These are phyloP conservation scores for Pseudanteris insignis DNA, from an alignment of 2,888 invertebrate species.

Conservation along the genomic window DNA sequence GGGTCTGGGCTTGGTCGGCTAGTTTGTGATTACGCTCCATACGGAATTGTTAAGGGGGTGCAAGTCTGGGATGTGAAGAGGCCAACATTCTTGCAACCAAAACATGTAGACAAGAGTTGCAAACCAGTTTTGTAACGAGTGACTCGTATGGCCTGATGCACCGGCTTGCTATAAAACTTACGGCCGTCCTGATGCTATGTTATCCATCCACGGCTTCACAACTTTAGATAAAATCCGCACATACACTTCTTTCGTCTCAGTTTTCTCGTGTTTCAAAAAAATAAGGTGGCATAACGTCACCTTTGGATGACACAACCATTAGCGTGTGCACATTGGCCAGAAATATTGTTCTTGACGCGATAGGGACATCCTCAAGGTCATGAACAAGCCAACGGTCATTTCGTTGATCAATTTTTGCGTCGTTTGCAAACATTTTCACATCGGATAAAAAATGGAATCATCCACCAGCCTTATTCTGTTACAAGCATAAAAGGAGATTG, in stretches of 20 bases:
- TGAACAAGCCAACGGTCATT: slow-evolving; percentile 5
- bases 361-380: slow-evolving; percentile 5
- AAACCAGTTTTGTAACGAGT: too few relatives aligned
- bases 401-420: slow-evolving; percentile 3
- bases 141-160: too few relatives aligned
- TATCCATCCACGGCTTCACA: too few relatives aligned
- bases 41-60: too few relatives aligned
- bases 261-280: background rate
- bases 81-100: too few relatives aligned
- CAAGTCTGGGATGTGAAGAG: too few relatives aligned
- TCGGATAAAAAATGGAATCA: slow-evolving; percentile 1
- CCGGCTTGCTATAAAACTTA: too few relatives aligned
- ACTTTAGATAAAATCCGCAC: too few relatives aligned
- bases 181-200: too few relatives aligned
- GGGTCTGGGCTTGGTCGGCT: too few relatives aligned
- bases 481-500: slow-evolving; percentile 1
- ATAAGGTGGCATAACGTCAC: slow-evolving; percentile 2
- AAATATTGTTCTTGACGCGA: slow-evolving; percentile 4
- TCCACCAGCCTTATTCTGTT: background rate
- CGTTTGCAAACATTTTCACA: slow-evolving; percentile 4
- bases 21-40: too few relatives aligned
- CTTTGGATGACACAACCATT: background rate
- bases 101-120: too few relatives aligned
- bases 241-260: background rate
- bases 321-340: background rate